A percentile compares a stretch with the other conserved stretches of the same genome.
Evolutionary conservation across 2,888 invertebrate species (phyloP).

Genomic region (Parochlus steinenii): DNA sequence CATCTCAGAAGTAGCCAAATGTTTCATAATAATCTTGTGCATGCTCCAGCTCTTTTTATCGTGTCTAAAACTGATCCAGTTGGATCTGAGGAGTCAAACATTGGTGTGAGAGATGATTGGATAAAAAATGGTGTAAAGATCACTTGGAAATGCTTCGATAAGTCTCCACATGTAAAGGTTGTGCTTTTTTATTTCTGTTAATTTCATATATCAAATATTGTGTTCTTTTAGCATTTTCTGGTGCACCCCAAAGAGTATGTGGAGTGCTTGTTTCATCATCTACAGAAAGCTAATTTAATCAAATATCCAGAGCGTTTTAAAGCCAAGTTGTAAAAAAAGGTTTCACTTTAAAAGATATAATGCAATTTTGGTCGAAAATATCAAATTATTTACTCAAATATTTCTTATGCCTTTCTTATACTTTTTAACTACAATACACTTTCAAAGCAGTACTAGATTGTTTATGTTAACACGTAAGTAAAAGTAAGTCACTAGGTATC

Average conservation of each 20-base stretch:
- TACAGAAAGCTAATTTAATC: conserved; percentile 36
- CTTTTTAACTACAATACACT: too few species aligned
- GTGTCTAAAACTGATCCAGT: conserved; percentile 60
- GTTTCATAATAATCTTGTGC: conserved; percentile 62
- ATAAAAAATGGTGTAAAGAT: conserved; percentile 57
- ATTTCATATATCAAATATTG: too few species aligned
- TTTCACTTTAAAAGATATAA: too few species aligned
- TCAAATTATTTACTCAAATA: too few species aligned
- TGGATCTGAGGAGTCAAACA: conserved; percentile 56
- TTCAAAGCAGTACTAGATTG: too few species aligned
- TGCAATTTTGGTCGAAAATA: too few species aligned
- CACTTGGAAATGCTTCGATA: conserved; percentile 52
- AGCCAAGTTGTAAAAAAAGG: conserved; percentile 32
- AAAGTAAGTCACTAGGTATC: too few species aligned
- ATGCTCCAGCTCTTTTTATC: conserved; percentile 58
- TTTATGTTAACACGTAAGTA: too few species aligned
- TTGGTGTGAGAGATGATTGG: conserved; percentile 57
- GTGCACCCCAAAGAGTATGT: conserved; percentile 48
- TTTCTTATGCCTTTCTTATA: too few species aligned
- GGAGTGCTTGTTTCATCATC: conserved; percentile 38
- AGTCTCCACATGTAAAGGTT: conserved; percentile 62
- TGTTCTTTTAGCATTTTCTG: conserved; percentile 42
- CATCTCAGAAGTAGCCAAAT: conserved; percentile 68
- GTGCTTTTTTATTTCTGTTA: too few species aligned
- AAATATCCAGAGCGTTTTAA: conserved; percentile 33